These are phyloP conservation scores for Meiosimyza platycephala DNA, from an alignment of 2,888 invertebrate genomes.

Conservation along the genomic window DNA sequence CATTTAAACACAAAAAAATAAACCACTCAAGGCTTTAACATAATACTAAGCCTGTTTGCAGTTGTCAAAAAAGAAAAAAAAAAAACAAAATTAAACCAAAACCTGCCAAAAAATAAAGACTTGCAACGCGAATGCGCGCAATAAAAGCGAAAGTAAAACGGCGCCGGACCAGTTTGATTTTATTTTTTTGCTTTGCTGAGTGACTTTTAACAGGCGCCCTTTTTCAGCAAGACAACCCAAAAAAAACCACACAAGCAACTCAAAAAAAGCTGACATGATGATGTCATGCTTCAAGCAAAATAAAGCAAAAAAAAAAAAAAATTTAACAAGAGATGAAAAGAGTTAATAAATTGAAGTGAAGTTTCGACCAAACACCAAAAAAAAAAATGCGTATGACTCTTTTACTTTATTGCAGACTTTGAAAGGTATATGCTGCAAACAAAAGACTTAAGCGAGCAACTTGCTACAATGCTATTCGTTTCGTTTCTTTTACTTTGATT, in stretches of 20 bases:
- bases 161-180: slow-evolving; percentile 43
- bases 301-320: slow-evolving; percentile 32
- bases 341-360: no score
- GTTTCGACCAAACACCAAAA: no score
- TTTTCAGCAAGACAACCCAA: slow-evolving; percentile 15
- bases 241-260: no score
- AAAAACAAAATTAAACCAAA: background rate
- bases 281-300: slow-evolving; percentile 40
- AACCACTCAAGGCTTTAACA: no score
- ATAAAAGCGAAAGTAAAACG: slow-evolving; percentile 53
- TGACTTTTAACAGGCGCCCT: background rate
- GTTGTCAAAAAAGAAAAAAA: background rate
- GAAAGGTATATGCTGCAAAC: background rate
- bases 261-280: background rate
- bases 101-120: background rate
- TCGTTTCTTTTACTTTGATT: no score
- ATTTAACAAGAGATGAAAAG: no score
- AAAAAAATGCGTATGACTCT: no score
- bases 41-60: no score
- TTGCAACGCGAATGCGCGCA: background rate
- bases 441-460: slow-evolving; percentile 15
- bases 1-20: no score
- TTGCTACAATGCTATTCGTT: background rate
- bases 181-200: background rate
- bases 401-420: no score